Conservation (phyloP, 2,888 invertebrate species). For the Caenorhabditis wallacei region DNA sequence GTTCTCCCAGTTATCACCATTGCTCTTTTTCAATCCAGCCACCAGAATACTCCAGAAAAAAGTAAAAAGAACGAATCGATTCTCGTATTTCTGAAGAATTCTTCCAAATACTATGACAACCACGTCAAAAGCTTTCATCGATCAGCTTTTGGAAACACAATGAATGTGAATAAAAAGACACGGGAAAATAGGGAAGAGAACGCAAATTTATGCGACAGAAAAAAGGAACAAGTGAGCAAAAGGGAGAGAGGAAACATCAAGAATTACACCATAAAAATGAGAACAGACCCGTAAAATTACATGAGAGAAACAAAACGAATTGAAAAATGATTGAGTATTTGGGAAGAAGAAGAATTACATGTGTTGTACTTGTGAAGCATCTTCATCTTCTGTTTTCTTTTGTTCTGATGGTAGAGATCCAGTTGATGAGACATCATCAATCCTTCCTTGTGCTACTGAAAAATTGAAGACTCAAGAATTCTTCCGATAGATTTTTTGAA, state of each 20-base stretch:
- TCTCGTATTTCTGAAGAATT: constrained; percentile 29
- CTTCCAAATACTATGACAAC: constrained; percentile 7
- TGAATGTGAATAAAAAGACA: constrained; percentile 5
- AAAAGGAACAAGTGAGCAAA: neutral
- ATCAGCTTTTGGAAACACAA: constrained; percentile 1
- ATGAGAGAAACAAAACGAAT: constrained; percentile 44
- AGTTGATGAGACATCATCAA: constrained; percentile 7
- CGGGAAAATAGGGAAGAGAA: neutral
- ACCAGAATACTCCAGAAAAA: constrained; percentile 42
- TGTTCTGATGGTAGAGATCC: neutral
- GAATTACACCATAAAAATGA: constrained; percentile 38
- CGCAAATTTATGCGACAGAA: constrained; percentile 32
- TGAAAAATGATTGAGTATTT: constrained; percentile 11
- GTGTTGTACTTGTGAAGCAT: constrained; percentile 43
- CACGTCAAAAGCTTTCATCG: constrained; percentile 20
- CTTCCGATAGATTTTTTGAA: too few species aligned
- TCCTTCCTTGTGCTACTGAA: constrained; percentile 31
- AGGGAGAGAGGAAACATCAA: neutral
- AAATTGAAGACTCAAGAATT: too few species aligned
- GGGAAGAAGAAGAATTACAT: constrained; percentile 24
- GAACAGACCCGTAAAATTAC: constrained; percentile 38
- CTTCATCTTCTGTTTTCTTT: constrained; percentile 39
- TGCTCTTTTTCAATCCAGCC: neutral
- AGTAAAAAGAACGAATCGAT: constrained; percentile 13
- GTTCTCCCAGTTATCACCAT: constrained; percentile 7